Evolutionary conservation across 2,113 vertebrate genomes (phyloP).

Genomic region (Cephalopterus ornatus): DNA sequence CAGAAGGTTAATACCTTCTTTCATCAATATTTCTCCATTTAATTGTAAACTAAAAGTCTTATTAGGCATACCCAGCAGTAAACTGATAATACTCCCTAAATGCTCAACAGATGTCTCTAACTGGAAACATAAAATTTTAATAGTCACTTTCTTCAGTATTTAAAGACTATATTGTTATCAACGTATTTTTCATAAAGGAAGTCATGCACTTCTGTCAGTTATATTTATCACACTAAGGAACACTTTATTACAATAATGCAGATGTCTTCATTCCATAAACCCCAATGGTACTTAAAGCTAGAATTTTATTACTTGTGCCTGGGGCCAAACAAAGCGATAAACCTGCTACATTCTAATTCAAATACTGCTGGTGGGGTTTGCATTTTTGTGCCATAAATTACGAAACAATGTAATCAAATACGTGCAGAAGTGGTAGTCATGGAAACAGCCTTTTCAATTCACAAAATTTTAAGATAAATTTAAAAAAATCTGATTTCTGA

Average conservation of each 20-base stretch:
- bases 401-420: slow-evolving; percentile 69
- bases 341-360: slow-evolving; percentile 73
- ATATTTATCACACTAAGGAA: slow-evolving; percentile 82
- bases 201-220: slow-evolving; percentile 76
- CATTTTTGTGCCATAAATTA: slow-evolving; percentile 71
- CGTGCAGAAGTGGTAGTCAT: slow-evolving; percentile 67
- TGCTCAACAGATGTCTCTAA: slow-evolving; percentile 75
- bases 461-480: slow-evolving; percentile 62
- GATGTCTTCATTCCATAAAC: slow-evolving; percentile 81
- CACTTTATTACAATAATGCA: slow-evolving; percentile 84
- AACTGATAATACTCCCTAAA: slow-evolving; percentile 70
- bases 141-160: slow-evolving; percentile 75
- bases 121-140: slow-evolving; percentile 79
- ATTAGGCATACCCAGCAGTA: slow-evolving; percentile 62
- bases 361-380: slow-evolving; percentile 62
- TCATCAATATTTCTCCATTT: slow-evolving; percentile 48
- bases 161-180: slow-evolving; percentile 76
- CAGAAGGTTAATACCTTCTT: slow-evolving; percentile 57
- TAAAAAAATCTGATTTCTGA: slow-evolving; percentile 46
- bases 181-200: slow-evolving; percentile 80
- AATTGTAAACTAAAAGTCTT: slow-evolving; percentile 70
- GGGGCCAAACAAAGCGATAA: slow-evolving; percentile 79
- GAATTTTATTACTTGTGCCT: slow-evolving; percentile 80
- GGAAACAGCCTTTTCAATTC: slow-evolving; percentile 55
- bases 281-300: slow-evolving; percentile 78